Conservation (phyloP, 2,797 vertebrate species). For the Spondyliosoma cantharus region DNA sequence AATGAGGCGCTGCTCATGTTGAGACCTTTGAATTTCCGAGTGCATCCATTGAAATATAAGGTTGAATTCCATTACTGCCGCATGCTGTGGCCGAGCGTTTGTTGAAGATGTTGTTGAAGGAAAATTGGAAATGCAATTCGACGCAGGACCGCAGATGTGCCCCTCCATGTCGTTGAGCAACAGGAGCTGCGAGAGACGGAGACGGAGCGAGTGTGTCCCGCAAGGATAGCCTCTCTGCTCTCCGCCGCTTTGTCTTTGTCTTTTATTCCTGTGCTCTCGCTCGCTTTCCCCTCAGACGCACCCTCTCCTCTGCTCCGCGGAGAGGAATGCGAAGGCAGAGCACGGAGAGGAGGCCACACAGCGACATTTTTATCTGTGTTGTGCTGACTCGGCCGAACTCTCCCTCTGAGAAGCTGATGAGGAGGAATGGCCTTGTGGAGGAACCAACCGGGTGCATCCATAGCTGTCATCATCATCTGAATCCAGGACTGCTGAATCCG, state of each 20-base stretch:
- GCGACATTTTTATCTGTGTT: slow-evolving; percentile 76
- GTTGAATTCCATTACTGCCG: slow-evolving; percentile 47
- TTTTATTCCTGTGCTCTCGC: slow-evolving; percentile 27
- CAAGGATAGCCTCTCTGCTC: slow-evolving; percentile 43
- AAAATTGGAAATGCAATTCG: slow-evolving; percentile 56
- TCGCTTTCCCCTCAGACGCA: slow-evolving; percentile 31
- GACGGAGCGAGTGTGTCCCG: slow-evolving; percentile 28
- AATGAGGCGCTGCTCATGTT: slow-evolving; percentile 23
- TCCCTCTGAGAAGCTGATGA: slow-evolving; percentile 84
- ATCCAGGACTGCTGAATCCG: slow-evolving; percentile 81
- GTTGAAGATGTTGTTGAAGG: slow-evolving; percentile 48
- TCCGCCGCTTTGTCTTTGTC: slow-evolving; percentile 35
- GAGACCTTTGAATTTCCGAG: slow-evolving; percentile 35
- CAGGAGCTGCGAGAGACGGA: slow-evolving; percentile 23
- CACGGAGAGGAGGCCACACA: slow-evolving; percentile 71
- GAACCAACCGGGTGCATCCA: slow-evolving; percentile 80
- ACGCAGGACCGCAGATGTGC: slow-evolving; percentile 27
- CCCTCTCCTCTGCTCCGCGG: slow-evolving; percentile 33
- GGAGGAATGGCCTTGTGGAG: slow-evolving; percentile 81
- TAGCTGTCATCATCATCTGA: slow-evolving; percentile 84
- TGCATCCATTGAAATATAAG: slow-evolving; percentile 32
- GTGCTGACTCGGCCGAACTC: slow-evolving; percentile 83
- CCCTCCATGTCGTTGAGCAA: slow-evolving; percentile 53
- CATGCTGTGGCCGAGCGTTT: slow-evolving; percentile 38
- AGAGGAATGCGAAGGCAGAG: slow-evolving; percentile 59